Percentiles rank a stretch among this genome's conserved stretches.
Evolutionary conservation across 2,797 vertebrate species (phyloP).

Genomic region (Tolypeutes matacus): DNA sequence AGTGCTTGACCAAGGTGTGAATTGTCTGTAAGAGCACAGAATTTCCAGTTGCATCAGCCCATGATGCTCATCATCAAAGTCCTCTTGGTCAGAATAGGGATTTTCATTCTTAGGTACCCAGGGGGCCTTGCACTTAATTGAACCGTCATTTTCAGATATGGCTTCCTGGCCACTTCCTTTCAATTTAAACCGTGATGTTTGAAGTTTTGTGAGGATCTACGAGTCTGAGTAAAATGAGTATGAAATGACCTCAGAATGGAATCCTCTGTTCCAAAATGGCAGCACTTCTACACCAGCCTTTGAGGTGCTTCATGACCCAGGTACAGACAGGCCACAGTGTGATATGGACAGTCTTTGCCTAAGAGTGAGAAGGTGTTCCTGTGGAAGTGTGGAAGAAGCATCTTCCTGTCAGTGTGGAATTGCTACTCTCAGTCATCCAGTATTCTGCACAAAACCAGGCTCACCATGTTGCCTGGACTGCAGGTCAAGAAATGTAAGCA

Average conservation of each 20-base stretch:
- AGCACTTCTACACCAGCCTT: not conserved
- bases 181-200: not conserved
- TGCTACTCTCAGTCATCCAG: not conserved
- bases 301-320: not conserved
- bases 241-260: conserved; percentile 1
- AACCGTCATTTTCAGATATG: conserved; percentile 51
- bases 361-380: not conserved
- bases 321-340: not conserved
- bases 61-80: not conserved
- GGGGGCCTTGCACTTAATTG: not conserved
- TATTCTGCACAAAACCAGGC: not conserved
- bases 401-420: not conserved
- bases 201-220: not conserved
- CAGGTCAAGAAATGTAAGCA: not conserved
- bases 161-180: not conserved
- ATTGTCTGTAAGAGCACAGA: not conserved
- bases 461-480: not conserved
- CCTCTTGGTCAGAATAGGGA: not conserved
- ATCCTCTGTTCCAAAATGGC: conserved; percentile 13
- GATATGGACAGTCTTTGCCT: not conserved
- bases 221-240: not conserved
- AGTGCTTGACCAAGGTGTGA: not conserved
- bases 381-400: not conserved
- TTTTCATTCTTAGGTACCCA: not conserved
- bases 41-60: not conserved